Conservation (phyloP, 2,113 vertebrate species). For the Ptilorrhoa leucosticta region DNA sequence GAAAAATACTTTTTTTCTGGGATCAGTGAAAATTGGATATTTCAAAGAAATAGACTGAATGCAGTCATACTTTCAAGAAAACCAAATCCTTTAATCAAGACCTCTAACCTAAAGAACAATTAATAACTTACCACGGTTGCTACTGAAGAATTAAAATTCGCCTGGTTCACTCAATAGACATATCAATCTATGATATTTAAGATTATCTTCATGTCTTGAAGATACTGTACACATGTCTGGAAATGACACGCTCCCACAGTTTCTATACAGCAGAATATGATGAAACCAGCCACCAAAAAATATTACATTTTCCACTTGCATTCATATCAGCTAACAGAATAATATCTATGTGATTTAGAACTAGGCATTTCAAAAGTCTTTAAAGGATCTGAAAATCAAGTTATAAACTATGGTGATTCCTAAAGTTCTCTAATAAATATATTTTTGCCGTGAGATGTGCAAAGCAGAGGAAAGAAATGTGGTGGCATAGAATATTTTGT, state of each 20-base stretch:
- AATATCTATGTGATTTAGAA: constrained; percentile 46
- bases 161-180: neutral
- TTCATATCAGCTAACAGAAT: constrained; percentile 44
- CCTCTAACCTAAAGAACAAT: neutral
- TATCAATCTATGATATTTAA: neutral
- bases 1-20: neutral
- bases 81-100: neutral
- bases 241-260: constrained; percentile 37
- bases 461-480: neutral
- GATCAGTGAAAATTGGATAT: neutral
- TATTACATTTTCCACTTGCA: constrained; percentile 59
- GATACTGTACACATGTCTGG: constrained; percentile 10
- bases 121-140: neutral
- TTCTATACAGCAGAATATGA: constrained; percentile 31
- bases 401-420: neutral
- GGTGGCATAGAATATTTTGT: neutral
- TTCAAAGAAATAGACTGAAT: neutral
- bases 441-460: neutral
- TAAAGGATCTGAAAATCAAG: neutral
- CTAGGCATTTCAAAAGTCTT: constrained; percentile 12
- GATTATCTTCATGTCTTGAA: constrained; percentile 32
- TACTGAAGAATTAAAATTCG: constrained; percentile 5
- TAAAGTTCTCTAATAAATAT: neutral
- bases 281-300: constrained; percentile 59
- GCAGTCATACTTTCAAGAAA: neutral